A percentile compares a stretch with the other conserved stretches of the same genome.
Evolutionary conservation across 2,113 vertebrate genomes (phyloP).

Genomic region (Sinosuthora webbiana): DNA sequence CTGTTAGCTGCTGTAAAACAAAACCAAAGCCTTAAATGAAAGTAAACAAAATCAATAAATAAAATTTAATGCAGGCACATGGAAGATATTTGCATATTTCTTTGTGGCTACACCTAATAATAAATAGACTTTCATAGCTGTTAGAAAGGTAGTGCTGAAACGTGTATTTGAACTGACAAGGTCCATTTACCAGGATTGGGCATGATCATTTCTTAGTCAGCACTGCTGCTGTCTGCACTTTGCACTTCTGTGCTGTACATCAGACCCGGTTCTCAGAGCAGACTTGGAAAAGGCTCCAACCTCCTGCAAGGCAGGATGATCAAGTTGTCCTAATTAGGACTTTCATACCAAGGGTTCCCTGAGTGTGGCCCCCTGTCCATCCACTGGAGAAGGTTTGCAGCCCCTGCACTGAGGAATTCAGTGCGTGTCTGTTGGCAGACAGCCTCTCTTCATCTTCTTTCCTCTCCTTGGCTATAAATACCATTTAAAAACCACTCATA

Average conservation of each 20-base stretch:
- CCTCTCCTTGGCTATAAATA: background rate
- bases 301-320: background rate
- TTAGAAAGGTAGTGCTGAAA: background rate
- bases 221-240: background rate
- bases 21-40: background rate
- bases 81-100: background rate
- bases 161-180: background rate
- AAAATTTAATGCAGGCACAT: background rate
- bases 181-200: background rate
- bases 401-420: background rate
- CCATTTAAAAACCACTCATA: background rate
- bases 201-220: background rate
- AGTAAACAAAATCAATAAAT: background rate
- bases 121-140: background rate
- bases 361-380: background rate
- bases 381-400: background rate
- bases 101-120: background rate
- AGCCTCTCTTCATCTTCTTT: background rate
- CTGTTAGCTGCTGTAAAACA: background rate
- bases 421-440: background rate
- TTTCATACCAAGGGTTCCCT: background rate
- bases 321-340: background rate
- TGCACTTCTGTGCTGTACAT: background rate
- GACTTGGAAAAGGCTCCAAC: background rate
- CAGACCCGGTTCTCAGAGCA: background rate